Base-by-base conservation (phyloP, 2,888 invertebrate species). In the Apodemia hepburni region DNA sequence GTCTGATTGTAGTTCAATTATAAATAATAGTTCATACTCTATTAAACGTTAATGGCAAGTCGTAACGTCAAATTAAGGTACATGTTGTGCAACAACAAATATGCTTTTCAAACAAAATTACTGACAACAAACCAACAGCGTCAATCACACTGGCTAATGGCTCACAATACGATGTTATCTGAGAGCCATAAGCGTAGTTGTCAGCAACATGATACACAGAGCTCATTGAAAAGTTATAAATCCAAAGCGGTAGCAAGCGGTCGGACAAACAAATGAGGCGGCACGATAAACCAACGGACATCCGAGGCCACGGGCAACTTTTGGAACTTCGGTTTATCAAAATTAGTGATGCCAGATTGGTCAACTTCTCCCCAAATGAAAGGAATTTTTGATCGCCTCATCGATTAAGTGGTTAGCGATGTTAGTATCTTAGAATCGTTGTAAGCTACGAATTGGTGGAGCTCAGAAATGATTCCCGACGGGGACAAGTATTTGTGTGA, bases 71-170 rank as follows among this genome's bases (percentile, higher is more conserved):
- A 57, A 57, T 57, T 57, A 57, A 57, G 15, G 27, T 15, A 63
- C 65, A 64, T 65, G 64, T 66, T 66, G 65, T 54, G 64, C 75
- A 74, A 77, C 74, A 82, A 68, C 74, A 82, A 68, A 66, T 61
- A 66, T 79, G 87, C 86, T 80, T 88, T 83, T 87, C 85, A 87
- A 88, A 89, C 86, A 87, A 86, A 91, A 87, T 88, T 85, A 91
- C 90, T 85, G 77, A 85, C 86, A 87, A 87, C 84, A 85, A 82
- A 85, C 85, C 79, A 83, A 81, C 84, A 78, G 83, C 87, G 91
- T 90, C 91, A 87, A 89, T 91, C 90, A 89, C 81, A 84, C 82
- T 83, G 78, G 86, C 88, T 90, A 90, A 90, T 91, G 86, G 90
- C 74, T 76, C 77, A 80, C 82, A 80, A 77, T 75, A 75, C 72